Conservation (phyloP, 53 echinoderm and acorn worm species). For the Hippasteria phrygiana region DNA sequence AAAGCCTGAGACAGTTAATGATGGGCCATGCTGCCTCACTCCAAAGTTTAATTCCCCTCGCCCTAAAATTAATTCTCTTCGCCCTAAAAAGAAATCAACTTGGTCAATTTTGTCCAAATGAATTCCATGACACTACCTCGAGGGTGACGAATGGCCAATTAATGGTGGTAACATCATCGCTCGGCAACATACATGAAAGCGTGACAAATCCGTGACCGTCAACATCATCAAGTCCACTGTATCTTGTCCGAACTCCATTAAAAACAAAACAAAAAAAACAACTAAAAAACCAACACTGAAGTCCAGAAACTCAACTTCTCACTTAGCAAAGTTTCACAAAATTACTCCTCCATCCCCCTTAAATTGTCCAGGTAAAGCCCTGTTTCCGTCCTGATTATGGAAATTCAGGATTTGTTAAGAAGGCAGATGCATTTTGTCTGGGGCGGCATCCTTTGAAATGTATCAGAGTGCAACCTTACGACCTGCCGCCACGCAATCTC, state of each 20-base stretch:
- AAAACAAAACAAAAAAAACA: conserved; percentile 5
- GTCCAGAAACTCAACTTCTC: conserved; percentile 8
- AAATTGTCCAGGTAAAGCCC: conserved; percentile 35
- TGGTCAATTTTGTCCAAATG: conserved; percentile 46
- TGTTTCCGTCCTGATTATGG: conserved; percentile 36
- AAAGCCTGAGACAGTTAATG: conserved; percentile 11
- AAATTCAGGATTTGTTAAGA: conserved; percentile 60
- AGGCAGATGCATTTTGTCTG: conserved; percentile 53
- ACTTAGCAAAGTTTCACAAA: conserved; percentile 14
- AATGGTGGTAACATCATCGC: conserved; percentile 15
- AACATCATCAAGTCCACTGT: not conserved
- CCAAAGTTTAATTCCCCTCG: conserved; percentile 8
- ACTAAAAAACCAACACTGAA: not conserved
- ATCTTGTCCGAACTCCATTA: not conserved
- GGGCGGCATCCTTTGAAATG: conserved; percentile 64
- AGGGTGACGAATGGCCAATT: conserved; percentile 61
- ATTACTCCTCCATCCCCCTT: conserved; percentile 18
- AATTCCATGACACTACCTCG: conserved; percentile 47
- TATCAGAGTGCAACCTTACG: conserved; percentile 65
- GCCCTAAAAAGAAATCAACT: not conserved
- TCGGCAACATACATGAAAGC: not conserved
- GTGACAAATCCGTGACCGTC: not conserved
- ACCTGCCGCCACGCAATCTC: conserved; percentile 53
- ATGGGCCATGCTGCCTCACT: conserved; percentile 5
- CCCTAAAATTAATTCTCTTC: not conserved